Base-by-base conservation (phyloP, 2,888 invertebrate species). In the Hypena proboscidalis region DNA sequence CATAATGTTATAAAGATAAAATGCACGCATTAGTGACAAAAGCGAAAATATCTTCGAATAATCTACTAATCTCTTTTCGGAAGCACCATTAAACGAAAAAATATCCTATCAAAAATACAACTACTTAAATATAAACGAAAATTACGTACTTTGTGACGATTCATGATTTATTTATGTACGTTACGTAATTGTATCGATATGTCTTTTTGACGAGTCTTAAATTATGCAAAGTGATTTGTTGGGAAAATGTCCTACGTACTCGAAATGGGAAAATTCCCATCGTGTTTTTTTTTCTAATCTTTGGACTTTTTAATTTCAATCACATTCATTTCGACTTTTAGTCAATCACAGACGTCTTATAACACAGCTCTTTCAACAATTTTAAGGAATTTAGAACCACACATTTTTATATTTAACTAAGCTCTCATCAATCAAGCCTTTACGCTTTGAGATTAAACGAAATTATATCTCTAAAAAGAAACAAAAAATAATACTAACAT, bases 51-150 rank as follows among this genome's bases (percentile, higher is more conserved):
- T 55, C 25, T 23, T 30, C 27, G 22, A 35, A 41, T 11, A 19
- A 42, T 52, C 53, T 67, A 70, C 32, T 70, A 74, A 71, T 73
- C 67, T 72, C 69, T 45, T 60, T 58, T 49, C 15, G 48, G 48
- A 67, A 74, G 71, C 75, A 75, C 72, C 72, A 59, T 51, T 39
- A 49, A 58, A 45, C 59, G 47, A 29, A 55, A 66, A 58, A 63
- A 63, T 48, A 56, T 57, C 46, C n/a, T 60, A 62, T 57, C 45
- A 52, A 64, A 59, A 62, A 54, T 56, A 43, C 45, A 66, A 30
- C 39, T 48, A 55, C 32, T 37, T 48, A 54, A 43, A 45, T 39
- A 37, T 20, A 32, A 30, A 39, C 29, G 33, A 36, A 20, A 20
- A 39, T 26, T 61, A 62, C 66, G 62, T 63, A 49, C 45, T n/a